Evolutionary conservation across 2,113 vertebrate genomes (phyloP), one percentile per base, ranked within the genome.

Genomic region (Calyptomena viridis): DNA sequence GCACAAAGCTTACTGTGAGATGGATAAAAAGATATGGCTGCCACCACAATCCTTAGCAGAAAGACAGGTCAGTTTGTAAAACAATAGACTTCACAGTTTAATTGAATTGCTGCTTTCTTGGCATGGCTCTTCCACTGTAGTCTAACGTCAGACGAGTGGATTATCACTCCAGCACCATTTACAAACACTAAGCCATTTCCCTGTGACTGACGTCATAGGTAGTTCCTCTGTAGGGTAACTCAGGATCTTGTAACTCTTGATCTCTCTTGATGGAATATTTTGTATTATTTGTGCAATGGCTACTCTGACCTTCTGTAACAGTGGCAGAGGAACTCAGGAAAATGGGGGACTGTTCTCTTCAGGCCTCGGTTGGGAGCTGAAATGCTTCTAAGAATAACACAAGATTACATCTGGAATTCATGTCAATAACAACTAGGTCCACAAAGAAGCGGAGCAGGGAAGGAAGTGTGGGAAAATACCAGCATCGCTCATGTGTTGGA

Each of bases 391-490:
- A 96, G 87, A 96, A 96, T 96, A 96, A 71, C 95, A 59, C 33
- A 14, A 55, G 95, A 91, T 95, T 75, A 69, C 85, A 95, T 97
- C 96, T 85, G 84, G 87, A 72, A 77, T 88, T 83, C 83, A 81
- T 75, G 86, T 79, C 95, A 79, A 23, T 86, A 95, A 86, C 95
- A 80, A 94, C 93, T 62, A 91, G 81, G 58, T 86, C 92, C 87
- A 92, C 93, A 80, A 81, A 92, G 86, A 92, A 84, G 50, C 89
- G 76, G 91, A 96, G 91, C 71, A 69, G 76, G 53, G 93, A 79
- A 85, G 83, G 77, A 95, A 96, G 96, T 96, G 93, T 97, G 96
- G 94, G 95, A 95, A 96, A 96, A 96, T 96, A 93, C 76, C 95
- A 96, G 78, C 59, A 20, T 22, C 0, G 8, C 74, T 95, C 60